These are phyloP conservation scores for Euthynnus affinis DNA, from an alignment of 2,797 vertebrate genomes.

Conservation along the genomic window DNA sequence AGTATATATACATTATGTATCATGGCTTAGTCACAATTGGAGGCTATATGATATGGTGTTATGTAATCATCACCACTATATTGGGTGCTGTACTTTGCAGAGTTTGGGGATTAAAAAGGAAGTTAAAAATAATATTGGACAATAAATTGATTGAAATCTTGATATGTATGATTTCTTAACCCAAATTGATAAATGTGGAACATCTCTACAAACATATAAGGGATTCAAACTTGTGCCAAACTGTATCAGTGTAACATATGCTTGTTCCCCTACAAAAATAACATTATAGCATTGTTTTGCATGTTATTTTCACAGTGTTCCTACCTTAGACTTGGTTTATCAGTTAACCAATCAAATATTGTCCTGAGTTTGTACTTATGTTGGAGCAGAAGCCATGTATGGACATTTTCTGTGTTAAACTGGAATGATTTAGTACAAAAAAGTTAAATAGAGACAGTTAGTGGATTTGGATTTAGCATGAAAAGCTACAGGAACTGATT, in stretches of 20 bases:
- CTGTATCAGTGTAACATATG: background rate
- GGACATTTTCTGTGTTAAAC: background rate
- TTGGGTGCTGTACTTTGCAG: background rate
- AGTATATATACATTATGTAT: constrained; percentile 26
- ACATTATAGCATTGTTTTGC: background rate
- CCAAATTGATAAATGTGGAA: background rate
- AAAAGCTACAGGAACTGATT: background rate
- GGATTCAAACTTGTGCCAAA: background rate
- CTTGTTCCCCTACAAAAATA: background rate
- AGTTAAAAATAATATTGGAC: background rate
- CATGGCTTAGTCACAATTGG: constrained; percentile 22
- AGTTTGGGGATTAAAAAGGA: background rate
- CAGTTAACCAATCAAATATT: background rate
- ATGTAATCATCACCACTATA: background rate
- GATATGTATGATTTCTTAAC: background rate
- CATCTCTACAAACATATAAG: background rate
- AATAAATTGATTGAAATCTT: background rate
- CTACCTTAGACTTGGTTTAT: background rate
- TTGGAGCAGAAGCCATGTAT: background rate
- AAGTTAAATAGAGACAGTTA: background rate
- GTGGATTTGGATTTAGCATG: background rate
- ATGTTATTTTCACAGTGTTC: background rate
- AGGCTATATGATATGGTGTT: constrained; percentile 19
- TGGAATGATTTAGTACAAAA: background rate
- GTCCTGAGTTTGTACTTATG: background rate